A percentile compares a stretch with the other conserved stretches of the same genome.
These are phyloP conservation scores for Aphis craccivora DNA, from an alignment of 1,140 invertebrate species.

Conservation along the genomic window DNA sequence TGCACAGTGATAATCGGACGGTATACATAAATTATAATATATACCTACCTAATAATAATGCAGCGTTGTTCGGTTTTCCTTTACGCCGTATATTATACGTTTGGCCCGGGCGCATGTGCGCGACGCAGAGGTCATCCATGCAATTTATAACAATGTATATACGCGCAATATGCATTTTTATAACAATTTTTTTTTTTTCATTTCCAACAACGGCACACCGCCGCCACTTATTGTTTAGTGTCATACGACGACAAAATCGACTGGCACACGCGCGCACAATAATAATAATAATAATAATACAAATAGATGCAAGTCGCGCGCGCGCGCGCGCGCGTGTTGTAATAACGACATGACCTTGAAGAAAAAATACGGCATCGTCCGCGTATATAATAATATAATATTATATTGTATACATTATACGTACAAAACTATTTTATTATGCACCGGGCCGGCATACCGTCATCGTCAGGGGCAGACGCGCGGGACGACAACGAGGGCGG, in stretches of 20 bases:
- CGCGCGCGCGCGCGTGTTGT: neutral
- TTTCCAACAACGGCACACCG: slow-evolving; percentile 15
- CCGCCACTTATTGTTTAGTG: neutral
- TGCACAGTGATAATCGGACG: neutral
- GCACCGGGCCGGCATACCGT: neutral
- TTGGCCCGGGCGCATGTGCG: neutral
- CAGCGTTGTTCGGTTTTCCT: neutral
- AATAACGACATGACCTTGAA: slow-evolving; percentile 15
- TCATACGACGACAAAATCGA: neutral
- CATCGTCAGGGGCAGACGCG: neutral
- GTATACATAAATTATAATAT: neutral
- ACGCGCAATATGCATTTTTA: slow-evolving; percentile 13
- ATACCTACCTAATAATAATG: neutral
- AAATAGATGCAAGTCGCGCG: neutral
- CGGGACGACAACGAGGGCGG: neutral
- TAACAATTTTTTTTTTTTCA: neutral
- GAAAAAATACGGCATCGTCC: slow-evolving; percentile 11
- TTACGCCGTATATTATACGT: neutral
- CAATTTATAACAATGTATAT: neutral
- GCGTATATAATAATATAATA: neutral
- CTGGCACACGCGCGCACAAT: neutral
- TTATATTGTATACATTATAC: neutral
- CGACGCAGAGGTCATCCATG: slow-evolving; percentile 11
- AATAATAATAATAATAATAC: slow-evolving; percentile 36
- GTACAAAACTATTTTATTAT: slow-evolving; percentile 2